Percentiles rank a stretch among this genome's conserved stretches.
These are phyloP conservation scores for Sebastes miniatus DNA, from an alignment of 2,797 vertebrate species.

Conservation along the genomic window DNA sequence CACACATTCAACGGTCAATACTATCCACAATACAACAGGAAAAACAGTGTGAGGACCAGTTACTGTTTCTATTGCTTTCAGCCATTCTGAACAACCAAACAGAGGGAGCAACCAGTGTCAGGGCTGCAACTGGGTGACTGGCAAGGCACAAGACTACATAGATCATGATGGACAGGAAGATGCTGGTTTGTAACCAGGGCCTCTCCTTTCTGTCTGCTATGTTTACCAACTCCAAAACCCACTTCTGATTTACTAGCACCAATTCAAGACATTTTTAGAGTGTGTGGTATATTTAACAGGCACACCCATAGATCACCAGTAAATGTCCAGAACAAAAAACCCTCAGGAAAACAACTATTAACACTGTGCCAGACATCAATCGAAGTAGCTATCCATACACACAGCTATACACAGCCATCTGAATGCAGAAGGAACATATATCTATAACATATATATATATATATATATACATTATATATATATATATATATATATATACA, in stretches of 20 bases:
- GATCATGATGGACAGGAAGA: conserved; percentile 5
- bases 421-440: background rate
- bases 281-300: background rate
- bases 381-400: background rate
- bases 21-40: background rate
- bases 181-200: background rate
- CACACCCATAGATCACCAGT: background rate
- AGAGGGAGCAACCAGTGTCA: background rate
- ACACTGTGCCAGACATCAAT: background rate
- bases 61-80: background rate
- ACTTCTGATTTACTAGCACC: background rate
- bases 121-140: background rate
- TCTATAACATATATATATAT: no score
- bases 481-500: no score
- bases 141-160: background rate
- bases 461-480: no score
- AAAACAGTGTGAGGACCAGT: background rate
- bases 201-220: background rate
- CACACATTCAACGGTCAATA: background rate
- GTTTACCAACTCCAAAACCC: background rate
- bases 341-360: background rate
- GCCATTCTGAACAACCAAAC: background rate
- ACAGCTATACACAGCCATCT: background rate
- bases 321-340: background rate
- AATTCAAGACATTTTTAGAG: background rate